A percentile compares a stretch with the other conserved stretches of the same genome.
These are phyloP conservation scores for Carpatolechia fugitivella DNA, from an alignment of 2,888 invertebrate genomes.

Conservation along the genomic window DNA sequence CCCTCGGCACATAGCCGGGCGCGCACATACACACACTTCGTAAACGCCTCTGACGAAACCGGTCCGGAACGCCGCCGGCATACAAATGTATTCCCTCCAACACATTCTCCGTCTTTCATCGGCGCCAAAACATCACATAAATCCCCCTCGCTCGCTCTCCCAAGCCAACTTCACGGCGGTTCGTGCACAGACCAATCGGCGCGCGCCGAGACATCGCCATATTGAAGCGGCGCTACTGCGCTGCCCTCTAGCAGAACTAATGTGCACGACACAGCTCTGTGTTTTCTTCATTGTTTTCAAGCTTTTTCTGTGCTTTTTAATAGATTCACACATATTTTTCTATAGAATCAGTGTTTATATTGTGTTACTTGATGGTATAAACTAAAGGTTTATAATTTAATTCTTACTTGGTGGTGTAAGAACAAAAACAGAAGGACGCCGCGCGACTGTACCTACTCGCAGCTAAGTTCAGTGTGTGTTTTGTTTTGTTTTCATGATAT, in stretches of 20 bases:
- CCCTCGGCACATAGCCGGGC: slow-evolving; percentile 61
- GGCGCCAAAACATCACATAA: slow-evolving; percentile 72
- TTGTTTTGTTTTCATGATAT: slow-evolving; percentile 35
- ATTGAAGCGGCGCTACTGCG: slow-evolving; percentile 60
- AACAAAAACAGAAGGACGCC: slow-evolving; percentile 47
- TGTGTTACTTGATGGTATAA: slow-evolving; percentile 32
- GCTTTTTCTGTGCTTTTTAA: slow-evolving; percentile 54
- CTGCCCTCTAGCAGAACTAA: slow-evolving; percentile 66
- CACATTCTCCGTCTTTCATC: slow-evolving; percentile 73
- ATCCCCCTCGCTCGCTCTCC: slow-evolving; percentile 67
- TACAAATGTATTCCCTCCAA: slow-evolving; percentile 71
- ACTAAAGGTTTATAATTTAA: slow-evolving; percentile 20
- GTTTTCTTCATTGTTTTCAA: slow-evolving; percentile 63
- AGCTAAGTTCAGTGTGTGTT: slow-evolving; percentile 58
- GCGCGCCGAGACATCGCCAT: slow-evolving; percentile 66
- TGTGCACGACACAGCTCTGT: slow-evolving; percentile 47
- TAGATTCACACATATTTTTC: slow-evolving; percentile 35
- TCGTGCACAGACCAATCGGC: slow-evolving; percentile 55
- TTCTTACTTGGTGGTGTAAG: slow-evolving; percentile 39
- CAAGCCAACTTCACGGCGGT: slow-evolving; percentile 64
- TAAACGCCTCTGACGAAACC: slow-evolving; percentile 76
- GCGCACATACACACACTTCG: slow-evolving; percentile 63
- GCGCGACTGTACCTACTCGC: slow-evolving; percentile 35
- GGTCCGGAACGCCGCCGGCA: slow-evolving; percentile 64
- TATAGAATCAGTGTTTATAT: slow-evolving; percentile 46